Percentiles rank a stretch among this genome's conserved stretches.
Evolutionary conservation across 2,888 invertebrate genomes (phyloP).

Genomic region (Cepaea hortensis): DNA sequence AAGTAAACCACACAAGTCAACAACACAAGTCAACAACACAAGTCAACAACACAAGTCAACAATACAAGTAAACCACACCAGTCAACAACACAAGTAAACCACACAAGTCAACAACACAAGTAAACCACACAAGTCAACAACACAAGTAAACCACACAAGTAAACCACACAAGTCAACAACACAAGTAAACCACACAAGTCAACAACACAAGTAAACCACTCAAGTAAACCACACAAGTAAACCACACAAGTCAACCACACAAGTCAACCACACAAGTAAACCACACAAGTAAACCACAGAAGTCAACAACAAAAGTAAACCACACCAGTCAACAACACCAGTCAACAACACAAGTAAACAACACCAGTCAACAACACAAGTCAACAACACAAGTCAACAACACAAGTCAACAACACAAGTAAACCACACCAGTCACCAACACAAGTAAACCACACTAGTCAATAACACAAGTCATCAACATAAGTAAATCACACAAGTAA

Average conservation of each 20-base stretch:
- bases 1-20: neutral
- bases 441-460: too few relatives aligned
- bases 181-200: too few relatives aligned
- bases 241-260: too few relatives aligned
- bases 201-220: neutral
- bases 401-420: neutral
- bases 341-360: neutral
- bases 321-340: neutral
- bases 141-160: neutral
- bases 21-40: neutral
- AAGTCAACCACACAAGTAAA: neutral
- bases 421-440: neutral
- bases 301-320: neutral
- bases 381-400: too few relatives aligned
- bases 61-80: too few relatives aligned
- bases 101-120: neutral
- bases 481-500: neutral
- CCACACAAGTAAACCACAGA: too few relatives aligned
- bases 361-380: neutral
- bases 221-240: neutral
- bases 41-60: neutral
- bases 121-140: too few relatives aligned
- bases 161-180: neutral
- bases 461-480: too few relatives aligned
- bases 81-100: neutral